Evolutionary conservation across 1,140 invertebrate species (phyloP).

Genomic region (Venturia canescens): DNA sequence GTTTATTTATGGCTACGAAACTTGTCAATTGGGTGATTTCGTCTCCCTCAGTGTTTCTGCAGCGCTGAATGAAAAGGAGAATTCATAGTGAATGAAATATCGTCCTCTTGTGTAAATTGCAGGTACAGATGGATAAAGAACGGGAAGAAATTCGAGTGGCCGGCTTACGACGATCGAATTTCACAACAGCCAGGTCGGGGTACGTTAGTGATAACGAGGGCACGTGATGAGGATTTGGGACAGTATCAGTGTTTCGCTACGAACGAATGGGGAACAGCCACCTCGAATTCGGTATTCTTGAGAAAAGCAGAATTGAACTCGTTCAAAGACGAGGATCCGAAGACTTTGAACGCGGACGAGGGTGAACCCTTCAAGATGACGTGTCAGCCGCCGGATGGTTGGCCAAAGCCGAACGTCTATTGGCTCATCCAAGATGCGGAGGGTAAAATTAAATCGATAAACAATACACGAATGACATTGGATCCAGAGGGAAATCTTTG

Average conservation of each 20-base stretch:
- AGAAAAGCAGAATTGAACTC: slow-evolving; percentile 96
- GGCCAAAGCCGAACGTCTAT: slow-evolving; percentile 95
- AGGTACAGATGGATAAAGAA: slow-evolving; percentile 98
- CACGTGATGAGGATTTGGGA: slow-evolving; percentile 94
- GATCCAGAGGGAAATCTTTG: slow-evolving; percentile 96
- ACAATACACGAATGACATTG: slow-evolving; percentile 94
- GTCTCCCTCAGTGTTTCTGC: not conserved
- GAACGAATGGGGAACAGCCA: slow-evolving; percentile 96
- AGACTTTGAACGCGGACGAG: slow-evolving; percentile 84
- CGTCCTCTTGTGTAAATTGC: not conserved
- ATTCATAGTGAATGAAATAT: not conserved
- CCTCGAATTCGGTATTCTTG: slow-evolving; percentile 96
- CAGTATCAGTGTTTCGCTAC: slow-evolving; percentile 98
- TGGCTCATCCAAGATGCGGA: slow-evolving; percentile 91
- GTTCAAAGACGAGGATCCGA: slow-evolving; percentile 87
- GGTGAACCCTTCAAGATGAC: slow-evolving; percentile 91
- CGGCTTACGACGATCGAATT: slow-evolving; percentile 95
- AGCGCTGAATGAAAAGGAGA: not conserved
- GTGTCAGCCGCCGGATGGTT: slow-evolving; percentile 94
- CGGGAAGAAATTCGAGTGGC: slow-evolving; percentile 93
- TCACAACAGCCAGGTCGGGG: slow-evolving; percentile 94
- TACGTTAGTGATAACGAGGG: slow-evolving; percentile 92
- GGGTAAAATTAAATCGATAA: slow-evolving; percentile 91
- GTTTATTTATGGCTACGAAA: not conserved
- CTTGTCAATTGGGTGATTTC: too few relatives aligned